A percentile compares a stretch with the other conserved stretches of the same genome.
Conservation (phyloP, 2,113 vertebrate genomes). For the Hipposideros armiger region DNA sequence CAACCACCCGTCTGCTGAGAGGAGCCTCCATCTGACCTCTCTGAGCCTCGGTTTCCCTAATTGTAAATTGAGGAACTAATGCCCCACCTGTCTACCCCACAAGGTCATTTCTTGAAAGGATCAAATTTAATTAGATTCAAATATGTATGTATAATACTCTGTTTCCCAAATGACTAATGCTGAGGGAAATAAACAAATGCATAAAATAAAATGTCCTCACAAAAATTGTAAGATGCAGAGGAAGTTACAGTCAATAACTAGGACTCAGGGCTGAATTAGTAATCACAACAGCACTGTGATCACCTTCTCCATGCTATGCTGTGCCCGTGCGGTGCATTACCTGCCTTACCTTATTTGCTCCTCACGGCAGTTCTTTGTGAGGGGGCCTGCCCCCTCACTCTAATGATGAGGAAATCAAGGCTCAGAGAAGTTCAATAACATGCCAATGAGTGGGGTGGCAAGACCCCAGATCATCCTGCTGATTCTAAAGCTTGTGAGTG, state of each 20-base stretch:
- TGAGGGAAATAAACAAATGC: not conserved
- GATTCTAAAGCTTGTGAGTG: no score
- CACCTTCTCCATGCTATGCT: not conserved
- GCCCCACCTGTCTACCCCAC: not conserved
- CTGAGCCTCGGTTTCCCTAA: not conserved
- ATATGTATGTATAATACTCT: not conserved
- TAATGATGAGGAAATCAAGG: not conserved
- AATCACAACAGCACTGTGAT: fast-evolving
- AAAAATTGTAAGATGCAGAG: not conserved
- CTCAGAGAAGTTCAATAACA: not conserved
- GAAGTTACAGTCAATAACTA: not conserved
- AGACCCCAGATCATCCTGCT: not conserved
- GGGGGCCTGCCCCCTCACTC: no score
- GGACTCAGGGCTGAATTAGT: not conserved
- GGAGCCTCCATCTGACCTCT: not conserved
- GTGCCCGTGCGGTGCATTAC: not conserved
- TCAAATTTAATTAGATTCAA: not conserved
- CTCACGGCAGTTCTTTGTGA: not conserved
- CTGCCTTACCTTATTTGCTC: not conserved
- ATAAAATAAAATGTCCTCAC: not conserved
- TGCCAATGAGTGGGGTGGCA: not conserved
- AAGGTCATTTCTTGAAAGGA: not conserved
- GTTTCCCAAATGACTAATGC: not conserved
- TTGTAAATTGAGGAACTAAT: not conserved
- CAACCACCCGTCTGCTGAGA: not conserved